These are phyloP conservation scores for Batillaria attramentaria DNA, from an alignment of 1,140 invertebrate genomes.

Conservation along the genomic window DNA sequence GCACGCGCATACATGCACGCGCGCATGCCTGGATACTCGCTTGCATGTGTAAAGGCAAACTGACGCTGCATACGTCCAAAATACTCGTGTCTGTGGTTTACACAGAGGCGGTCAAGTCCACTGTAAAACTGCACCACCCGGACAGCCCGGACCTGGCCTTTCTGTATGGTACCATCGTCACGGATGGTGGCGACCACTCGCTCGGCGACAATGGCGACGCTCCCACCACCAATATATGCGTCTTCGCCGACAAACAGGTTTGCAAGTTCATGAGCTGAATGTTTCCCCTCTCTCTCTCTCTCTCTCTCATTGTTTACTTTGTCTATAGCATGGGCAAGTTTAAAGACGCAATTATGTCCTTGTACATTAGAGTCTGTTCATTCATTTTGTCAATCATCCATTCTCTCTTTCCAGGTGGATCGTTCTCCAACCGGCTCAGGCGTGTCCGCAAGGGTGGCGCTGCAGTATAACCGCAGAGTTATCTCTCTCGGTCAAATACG, in stretches of 20 bases:
- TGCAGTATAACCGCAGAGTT: constrained; percentile 56
- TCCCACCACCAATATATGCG: constrained; percentile 60
- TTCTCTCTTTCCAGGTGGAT: constrained; percentile 70
- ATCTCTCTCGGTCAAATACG: constrained; percentile 55
- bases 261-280: not conserved
- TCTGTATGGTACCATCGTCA: constrained; percentile 69
- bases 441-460: constrained; percentile 63
- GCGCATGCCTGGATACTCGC: not conserved
- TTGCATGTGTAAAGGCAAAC: not conserved
- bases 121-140: constrained; percentile 61
- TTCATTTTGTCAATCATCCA: no score
- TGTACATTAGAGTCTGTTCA: not conserved
- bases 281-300: no score
- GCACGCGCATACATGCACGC: not conserved
- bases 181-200: constrained; percentile 60
- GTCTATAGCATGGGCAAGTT: no score
- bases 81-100: no score
- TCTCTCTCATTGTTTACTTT: no score
- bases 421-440: constrained; percentile 69
- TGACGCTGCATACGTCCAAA: not conserved
- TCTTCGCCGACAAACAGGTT: constrained; percentile 70
- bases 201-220: constrained; percentile 28
- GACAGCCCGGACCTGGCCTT: constrained; percentile 63
- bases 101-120: constrained; percentile 55
- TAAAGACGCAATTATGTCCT: not conserved